Evolutionary conservation across 2,888 invertebrate genomes (phyloP).

Genomic region (Scaeva pyrastri): DNA sequence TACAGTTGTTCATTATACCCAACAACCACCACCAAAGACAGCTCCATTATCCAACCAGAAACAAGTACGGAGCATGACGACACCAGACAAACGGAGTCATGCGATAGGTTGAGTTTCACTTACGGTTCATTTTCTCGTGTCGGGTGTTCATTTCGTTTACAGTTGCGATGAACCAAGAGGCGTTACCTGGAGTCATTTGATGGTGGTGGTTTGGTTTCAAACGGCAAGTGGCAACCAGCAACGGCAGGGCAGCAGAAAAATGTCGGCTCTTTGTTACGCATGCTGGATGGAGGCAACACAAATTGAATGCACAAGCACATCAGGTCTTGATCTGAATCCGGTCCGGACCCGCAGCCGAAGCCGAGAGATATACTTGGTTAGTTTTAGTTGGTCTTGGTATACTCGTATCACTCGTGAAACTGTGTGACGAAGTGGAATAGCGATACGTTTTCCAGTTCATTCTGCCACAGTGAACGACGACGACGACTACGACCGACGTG

Average conservation of each 20-base stretch:
- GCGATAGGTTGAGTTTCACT: conserved; percentile 59
- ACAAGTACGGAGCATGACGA: conserved; percentile 68
- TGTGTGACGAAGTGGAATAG: conserved; percentile 71
- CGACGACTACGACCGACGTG: background rate
- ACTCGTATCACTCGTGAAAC: conserved; percentile 17
- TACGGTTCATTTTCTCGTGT: conserved; percentile 49
- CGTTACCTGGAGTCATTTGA: conserved; percentile 50
- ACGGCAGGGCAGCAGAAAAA: conserved; percentile 55
- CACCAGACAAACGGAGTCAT: conserved; percentile 59
- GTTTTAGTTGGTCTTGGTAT: background rate
- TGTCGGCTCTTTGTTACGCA: conserved; percentile 74
- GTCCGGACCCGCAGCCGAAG: conserved; percentile 17
- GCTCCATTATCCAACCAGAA: conserved; percentile 63
- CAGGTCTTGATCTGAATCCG: conserved; percentile 30
- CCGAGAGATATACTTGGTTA: conserved; percentile 43
- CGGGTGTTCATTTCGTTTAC: conserved; percentile 68
- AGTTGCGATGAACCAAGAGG: conserved; percentile 71
- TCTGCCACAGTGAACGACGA: conserved; percentile 67
- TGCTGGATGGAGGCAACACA: conserved; percentile 48
- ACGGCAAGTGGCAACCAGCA: background rate
- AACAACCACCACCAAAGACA: conserved; percentile 20
- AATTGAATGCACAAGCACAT: conserved; percentile 24
- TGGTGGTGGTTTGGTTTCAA: conserved; percentile 35
- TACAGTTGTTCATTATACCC: conserved; percentile 32
- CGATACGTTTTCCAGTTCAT: conserved; percentile 75